phyloP scores from a whole-genome alignment of 2,888 invertebrate genomes.

The Zonitis immaculata region DNA sequence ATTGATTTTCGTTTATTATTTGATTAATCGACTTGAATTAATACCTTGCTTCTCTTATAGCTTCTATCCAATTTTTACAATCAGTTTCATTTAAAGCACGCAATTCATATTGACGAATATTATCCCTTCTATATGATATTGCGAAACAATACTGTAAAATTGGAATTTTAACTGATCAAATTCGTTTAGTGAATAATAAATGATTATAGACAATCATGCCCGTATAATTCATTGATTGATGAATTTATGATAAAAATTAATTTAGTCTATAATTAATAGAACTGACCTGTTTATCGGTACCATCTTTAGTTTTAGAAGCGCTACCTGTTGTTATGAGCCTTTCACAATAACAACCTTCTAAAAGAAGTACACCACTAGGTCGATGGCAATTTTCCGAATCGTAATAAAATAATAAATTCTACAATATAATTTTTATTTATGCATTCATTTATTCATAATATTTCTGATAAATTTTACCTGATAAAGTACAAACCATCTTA shows the following conservation, averaged over 20 bases:
- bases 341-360: slow-evolving; percentile 88
- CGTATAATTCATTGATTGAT: too few relatives aligned
- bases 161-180: too few relatives aligned
- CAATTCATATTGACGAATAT: slow-evolving; percentile 82
- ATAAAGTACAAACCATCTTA: slow-evolving; percentile 75
- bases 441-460: slow-evolving; percentile 30
- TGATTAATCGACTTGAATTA: too few relatives aligned
- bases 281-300: slow-evolving; percentile 42
- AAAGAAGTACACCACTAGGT: slow-evolving; percentile 77
- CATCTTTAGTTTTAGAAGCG: slow-evolving; percentile 42
- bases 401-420: slow-evolving; percentile 90
- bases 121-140: slow-evolving; percentile 80
- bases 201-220: too few relatives aligned
- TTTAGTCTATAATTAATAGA: too few relatives aligned
- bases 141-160: slow-evolving; percentile 80
- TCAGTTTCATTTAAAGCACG: slow-evolving; percentile 79
- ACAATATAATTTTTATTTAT: slow-evolving; percentile 43
- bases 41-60: slow-evolving; percentile 83
- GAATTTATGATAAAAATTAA: too few relatives aligned
- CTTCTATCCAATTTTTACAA: slow-evolving; percentile 86
- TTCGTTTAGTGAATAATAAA: not conserved
- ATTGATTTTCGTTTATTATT: too few relatives aligned
- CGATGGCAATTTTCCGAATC: slow-evolving; percentile 74
- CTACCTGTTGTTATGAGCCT: slow-evolving; percentile 58
- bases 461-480: too few relatives aligned